Percentiles rank a stretch among this genome's conserved stretches.
Evolutionary conservation across 2,888 invertebrate species (phyloP).

Genomic region (Aporophyla nigra): DNA sequence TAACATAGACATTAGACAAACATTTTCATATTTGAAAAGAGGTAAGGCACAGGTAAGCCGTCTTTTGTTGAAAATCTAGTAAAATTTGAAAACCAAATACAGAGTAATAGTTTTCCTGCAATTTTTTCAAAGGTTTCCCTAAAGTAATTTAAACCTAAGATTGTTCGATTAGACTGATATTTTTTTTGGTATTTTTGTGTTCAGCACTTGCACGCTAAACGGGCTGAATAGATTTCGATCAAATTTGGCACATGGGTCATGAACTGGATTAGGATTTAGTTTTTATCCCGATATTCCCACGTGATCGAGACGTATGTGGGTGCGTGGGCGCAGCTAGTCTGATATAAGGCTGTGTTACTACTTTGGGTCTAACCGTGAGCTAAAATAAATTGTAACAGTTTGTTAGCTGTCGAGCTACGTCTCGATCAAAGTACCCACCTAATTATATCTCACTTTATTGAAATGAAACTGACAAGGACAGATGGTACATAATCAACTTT

Average conservation of each 20-base stretch:
- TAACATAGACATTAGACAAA: not conserved
- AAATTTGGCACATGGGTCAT: too few relatives aligned
- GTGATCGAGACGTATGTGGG: too few relatives aligned
- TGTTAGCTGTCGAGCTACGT: not conserved
- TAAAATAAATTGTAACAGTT: not conserved
- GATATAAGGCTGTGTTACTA: not conserved
- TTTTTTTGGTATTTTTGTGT: too few relatives aligned
- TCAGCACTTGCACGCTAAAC: too few relatives aligned
- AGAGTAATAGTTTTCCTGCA: not conserved
- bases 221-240: too few relatives aligned
- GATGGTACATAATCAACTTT: not conserved
- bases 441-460: conserved; percentile 6
- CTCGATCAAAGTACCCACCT: not conserved
- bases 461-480: conserved; percentile 8
- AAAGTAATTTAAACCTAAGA: not conserved
- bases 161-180: not conserved
- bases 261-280: too few relatives aligned
- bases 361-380: not conserved
- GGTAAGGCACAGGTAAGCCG: too few relatives aligned
- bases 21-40: not conserved
- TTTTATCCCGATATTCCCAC: too few relatives aligned
- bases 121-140: not conserved
- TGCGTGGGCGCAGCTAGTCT: too few relatives aligned
- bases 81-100: not conserved
- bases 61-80: not conserved